A percentile compares a stretch with the other conserved stretches of the same genome.
Conservation (phyloP, 2,888 invertebrate species). For the Ormyrus rosae region DNA sequence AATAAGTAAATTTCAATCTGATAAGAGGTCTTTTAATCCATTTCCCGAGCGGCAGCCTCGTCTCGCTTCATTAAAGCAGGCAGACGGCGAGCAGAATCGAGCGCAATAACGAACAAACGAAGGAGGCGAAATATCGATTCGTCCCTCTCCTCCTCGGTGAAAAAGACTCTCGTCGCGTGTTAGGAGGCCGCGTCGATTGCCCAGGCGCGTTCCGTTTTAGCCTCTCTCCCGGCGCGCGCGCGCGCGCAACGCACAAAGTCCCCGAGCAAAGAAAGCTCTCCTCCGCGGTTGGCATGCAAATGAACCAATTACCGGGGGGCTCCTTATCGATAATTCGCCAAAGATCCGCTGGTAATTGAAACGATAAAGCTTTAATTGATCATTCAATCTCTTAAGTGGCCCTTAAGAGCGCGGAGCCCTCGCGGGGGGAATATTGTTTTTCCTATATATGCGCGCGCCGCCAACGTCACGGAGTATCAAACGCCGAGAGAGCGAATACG, state of each 20-base stretch:
- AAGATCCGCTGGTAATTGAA: conserved; percentile 52
- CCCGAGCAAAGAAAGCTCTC: too few species aligned
- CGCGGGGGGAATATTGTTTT: conserved; percentile 40
- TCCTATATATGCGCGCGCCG: background rate
- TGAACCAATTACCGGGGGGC: conserved; percentile 53
- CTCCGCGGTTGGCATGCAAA: conserved; percentile 42
- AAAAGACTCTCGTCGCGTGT: background rate
- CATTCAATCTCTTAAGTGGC: conserved; percentile 57
- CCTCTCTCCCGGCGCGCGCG: too few species aligned
- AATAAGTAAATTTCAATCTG: too few species aligned
- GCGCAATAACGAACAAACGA: background rate
- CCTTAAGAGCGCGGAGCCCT: conserved; percentile 31
- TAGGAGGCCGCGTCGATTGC: background rate
- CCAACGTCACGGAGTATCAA: conserved; percentile 1
- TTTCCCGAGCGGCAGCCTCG: too few species aligned
- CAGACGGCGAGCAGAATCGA: background rate
- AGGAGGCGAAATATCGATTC: background rate
- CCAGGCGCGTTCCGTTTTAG: background rate
- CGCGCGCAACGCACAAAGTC: too few species aligned
- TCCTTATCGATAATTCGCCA: conserved; percentile 47
- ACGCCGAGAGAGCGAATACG: background rate
- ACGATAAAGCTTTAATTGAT: conserved; percentile 57
- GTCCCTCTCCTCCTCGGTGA: background rate
- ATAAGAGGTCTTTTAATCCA: too few species aligned
- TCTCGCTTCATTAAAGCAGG: too few species aligned